Evolutionary conservation across 2,888 invertebrate genomes (phyloP), one percentile per base, ranked within the genome.

Genomic region (Drosophila ezoana): DNA sequence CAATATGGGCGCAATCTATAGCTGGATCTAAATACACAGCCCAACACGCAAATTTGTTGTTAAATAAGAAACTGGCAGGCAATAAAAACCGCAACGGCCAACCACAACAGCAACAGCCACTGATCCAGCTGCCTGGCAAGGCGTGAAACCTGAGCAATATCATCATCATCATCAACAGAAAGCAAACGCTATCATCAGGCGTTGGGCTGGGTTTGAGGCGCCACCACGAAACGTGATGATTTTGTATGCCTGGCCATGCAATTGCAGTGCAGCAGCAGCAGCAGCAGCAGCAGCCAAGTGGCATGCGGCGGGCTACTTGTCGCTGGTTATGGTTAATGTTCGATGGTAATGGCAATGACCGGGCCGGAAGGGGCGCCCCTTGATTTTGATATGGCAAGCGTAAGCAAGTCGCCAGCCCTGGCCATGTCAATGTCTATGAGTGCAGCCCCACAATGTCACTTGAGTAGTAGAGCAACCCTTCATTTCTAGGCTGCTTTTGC

Each of bases 211-310:
- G 45, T 58, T 71, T 71, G 64, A 45, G 78, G 87, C 85, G 87
- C 87, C 81, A 77, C 63, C 80, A 48, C 35, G 57, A 84, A 81
- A 87, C 87, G 81, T 81, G 81, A 81, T 84, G 85, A 72, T 77
- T 87, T 68, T 20, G 18, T 58, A 74, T 86, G 83, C 83, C 71
- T 64, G 51, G 61, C 64, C 72, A 77, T 65, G 62, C 62, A 53
- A 79, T 47, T 18, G 47, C 66, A 51, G 73, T 56, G 52, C 52
- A 4, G 82, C 49, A 54, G n/a, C n/a, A n/a, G n/a, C n/a, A n/a
- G n/a, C n/a, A 38, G 63, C 72, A 48, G 63, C 56, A 57, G 58
- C 62, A 63, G 43, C 47, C 58, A 58, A 69, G 32, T 75, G 57
- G 52, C 47, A 52, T 52, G 52, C 52, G 52, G 51, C 14, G 16